Evolutionary conservation across 2,113 vertebrate species (phyloP), one percentile per base, ranked within the genome.

Genomic region (Mormoops blainvillei): DNA sequence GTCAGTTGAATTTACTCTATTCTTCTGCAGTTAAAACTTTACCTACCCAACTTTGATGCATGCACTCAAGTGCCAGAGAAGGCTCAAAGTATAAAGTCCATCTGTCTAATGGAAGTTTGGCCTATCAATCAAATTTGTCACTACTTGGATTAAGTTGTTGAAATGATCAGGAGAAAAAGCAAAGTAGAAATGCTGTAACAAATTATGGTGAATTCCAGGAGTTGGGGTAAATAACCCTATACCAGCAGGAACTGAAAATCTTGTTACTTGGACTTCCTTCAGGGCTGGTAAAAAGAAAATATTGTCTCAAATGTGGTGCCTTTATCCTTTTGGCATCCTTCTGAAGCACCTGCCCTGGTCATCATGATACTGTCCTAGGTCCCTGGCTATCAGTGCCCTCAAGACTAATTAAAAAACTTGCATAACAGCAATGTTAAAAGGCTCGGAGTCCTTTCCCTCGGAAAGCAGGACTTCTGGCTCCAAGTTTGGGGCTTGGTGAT

Each of bases 71-170:
- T 70, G 86, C 91, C 88, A 97, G 83, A 92, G 63, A 91, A 68
- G 86, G 82, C 93, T 94, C 91, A 93, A 88, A 97, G 82, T 71
- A 87, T 84, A 97, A 96, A 96, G 87, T 95, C 77, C 93, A 94
- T 92, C 93, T 95, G 91, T 88, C 94, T 95, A 96, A 94, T 93
- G 91, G 67, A 96, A 45, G 84, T 84, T 94, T 86, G 86, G 73
- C 61, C 93, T 96, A 87, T 97, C 86, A 96, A 93, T 97, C 94
- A 97, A 86, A 94, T 96, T 82, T 97, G 96, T 97, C 94, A 94
- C 85, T 90, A 71, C 73, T 80, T 67, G 91, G 85, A 93, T 95
- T 96, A 97, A 91, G 54, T 91, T 54, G 88, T 94, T 73, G 77
- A 91, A 87, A 96, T 70, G 73, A 78, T 78, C 56, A 58, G 43